Evolutionary conservation across 2,888 invertebrate genomes (phyloP), one percentile per base, ranked within the genome.

Genomic region (Himalopsyche kuldschensis): DNA sequence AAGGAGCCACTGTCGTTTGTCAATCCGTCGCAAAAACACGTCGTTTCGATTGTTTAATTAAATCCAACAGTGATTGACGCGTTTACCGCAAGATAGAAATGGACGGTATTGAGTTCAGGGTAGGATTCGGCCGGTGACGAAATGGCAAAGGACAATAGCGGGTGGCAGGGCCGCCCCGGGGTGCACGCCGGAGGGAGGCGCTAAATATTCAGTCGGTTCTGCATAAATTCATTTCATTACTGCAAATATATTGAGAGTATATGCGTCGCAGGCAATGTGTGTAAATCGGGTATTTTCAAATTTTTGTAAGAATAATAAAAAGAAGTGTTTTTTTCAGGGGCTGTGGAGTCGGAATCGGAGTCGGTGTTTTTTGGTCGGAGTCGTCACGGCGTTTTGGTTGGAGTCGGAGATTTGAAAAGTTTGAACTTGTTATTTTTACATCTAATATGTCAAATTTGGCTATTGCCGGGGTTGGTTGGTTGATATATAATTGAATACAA

Each of bases 151-250:
- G 55, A 55, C 24, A 24, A 55, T 20, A 55, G 55, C 8, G 55
- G 75, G 75, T n/a, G 32, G 75, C 17, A 11, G 31, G 5, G 31
- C 75, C 30, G 75, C 10, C 75, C 75, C 75, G 30, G 75, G 75
- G 31, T 32, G 75, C 75, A 32, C 20, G 30, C 75, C 75, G 77
- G 31, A 78, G 81, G 31, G 75, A 41, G 80, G 78, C 46, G 75
- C 84, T 84, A 84, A 84, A 84, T 84, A 84, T 84, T 84, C 84
- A 84, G 78, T 78, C 78, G 78, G 81, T 81, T 84, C 81, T 84
- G 84, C 84, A 84, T 84, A 84, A 84, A 84, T 84, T 84, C 84
- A 84, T 84, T 84, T 84, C 81, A 84, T 84, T 84, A 84, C 75
- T 69, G 55, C 55, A 55, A 55, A 55, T 55, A 55, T 55, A 55